phyloP scores from a whole-genome alignment of 2,888 invertebrate species.

The Drosophila pegasa region DNA sequence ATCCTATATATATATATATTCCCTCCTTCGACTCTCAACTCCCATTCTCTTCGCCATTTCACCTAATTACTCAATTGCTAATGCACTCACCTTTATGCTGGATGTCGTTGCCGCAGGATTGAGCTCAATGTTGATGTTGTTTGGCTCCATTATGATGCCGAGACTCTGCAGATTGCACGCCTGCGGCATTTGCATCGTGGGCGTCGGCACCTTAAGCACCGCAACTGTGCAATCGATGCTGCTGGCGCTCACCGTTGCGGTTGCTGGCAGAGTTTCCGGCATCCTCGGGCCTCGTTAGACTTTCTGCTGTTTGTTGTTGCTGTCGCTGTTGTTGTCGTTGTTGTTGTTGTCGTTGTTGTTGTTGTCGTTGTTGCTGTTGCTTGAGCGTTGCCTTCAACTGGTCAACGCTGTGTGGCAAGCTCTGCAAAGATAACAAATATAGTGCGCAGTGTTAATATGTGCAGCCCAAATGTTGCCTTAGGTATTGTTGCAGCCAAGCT shows the following conservation, averaged over 20 bases:
- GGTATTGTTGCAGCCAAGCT: too few relatives aligned
- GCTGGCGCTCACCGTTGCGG: constrained; percentile 74
- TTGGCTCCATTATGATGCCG: constrained; percentile 74
- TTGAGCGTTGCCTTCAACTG: neutral
- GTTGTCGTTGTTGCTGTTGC: constrained; percentile 3
- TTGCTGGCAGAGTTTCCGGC: constrained; percentile 76
- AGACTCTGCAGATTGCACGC: constrained; percentile 70
- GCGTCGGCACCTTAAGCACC: constrained; percentile 72
- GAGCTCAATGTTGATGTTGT: constrained; percentile 69
- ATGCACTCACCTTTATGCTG: constrained; percentile 65
- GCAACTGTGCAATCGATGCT: constrained; percentile 76
- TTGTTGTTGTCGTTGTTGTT: neutral
- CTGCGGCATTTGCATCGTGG: constrained; percentile 69
- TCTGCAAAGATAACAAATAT: constrained; percentile 24
- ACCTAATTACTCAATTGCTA: neutral
- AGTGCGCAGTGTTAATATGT: neutral
- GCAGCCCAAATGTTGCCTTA: neutral
- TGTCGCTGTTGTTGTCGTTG: constrained; percentile 3
- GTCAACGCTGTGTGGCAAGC: constrained; percentile 22
- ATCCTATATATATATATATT: too few relatives aligned
- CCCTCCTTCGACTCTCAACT: too few relatives aligned
- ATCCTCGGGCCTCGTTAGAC: constrained; percentile 38
- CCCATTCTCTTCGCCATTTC: neutral
- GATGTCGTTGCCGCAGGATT: constrained; percentile 65
- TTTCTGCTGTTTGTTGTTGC: neutral